Evolutionary conservation across 1,140 invertebrate genomes (phyloP).

Genomic region (Littorina saxatilis): DNA sequence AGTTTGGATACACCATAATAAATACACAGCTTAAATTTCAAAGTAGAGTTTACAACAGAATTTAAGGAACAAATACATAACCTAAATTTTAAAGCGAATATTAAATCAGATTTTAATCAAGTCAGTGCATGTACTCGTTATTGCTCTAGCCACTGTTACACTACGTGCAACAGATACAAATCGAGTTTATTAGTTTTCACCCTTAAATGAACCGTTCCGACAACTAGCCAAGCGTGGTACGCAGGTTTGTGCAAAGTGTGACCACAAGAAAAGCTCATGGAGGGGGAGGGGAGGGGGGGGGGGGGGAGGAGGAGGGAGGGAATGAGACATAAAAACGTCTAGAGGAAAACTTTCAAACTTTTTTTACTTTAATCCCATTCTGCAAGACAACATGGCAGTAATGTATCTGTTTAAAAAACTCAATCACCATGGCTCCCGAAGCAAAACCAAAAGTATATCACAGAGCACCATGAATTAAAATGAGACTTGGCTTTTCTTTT

Average conservation of each 20-base stretch:
- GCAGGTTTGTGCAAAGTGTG: background rate
- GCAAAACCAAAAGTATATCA: background rate
- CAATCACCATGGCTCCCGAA: background rate
- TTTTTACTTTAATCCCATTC: conserved; percentile 11
- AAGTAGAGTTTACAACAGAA: too few species aligned
- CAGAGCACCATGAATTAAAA: background rate
- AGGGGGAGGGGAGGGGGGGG: background rate
- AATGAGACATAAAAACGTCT: background rate
- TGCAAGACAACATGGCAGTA: background rate
- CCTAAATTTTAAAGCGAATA: too few species aligned
- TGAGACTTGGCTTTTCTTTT: background rate
- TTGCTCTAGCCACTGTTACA: too few species aligned
- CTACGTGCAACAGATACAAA: too few species aligned
- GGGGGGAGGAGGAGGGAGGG: background rate
- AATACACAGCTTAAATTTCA: too few species aligned
- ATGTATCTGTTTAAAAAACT: background rate
- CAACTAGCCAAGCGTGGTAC: background rate
- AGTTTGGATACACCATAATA: too few species aligned
- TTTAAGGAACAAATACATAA: too few species aligned
- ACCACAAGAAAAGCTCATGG: too few species aligned
- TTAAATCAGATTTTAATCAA: too few species aligned
- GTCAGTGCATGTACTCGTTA: too few species aligned
- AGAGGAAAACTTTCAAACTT: background rate
- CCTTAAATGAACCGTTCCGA: background rate
- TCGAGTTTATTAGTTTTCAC: too few species aligned